Evolutionary conservation across 1,140 invertebrate genomes (phyloP).

Genomic region (Armadillidium nasatum): DNA sequence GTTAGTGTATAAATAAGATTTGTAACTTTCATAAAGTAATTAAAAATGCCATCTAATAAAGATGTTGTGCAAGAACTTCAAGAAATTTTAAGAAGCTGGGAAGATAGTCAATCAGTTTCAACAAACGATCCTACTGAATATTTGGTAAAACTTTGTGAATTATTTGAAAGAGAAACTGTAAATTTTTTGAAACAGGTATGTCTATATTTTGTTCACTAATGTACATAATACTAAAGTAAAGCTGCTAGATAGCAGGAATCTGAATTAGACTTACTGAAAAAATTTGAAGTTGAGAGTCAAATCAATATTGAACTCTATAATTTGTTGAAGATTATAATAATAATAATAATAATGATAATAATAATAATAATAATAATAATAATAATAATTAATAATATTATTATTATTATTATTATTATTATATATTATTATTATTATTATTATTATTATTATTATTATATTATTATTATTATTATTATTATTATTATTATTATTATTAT

Average conservation of each 20-base stretch:
- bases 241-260: not conserved
- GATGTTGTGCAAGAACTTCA: constrained; percentile 42
- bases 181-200: constrained; percentile 43
- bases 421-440: too few relatives aligned
- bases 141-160: constrained; percentile 40
- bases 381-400: too few relatives aligned
- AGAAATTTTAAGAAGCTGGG: constrained; percentile 41
- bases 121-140: constrained; percentile 43
- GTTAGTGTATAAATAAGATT: too few relatives aligned
- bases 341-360: too few relatives aligned
- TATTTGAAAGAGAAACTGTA: constrained; percentile 41
- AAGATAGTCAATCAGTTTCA: constrained; percentile 38
- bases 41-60: constrained; percentile 26
- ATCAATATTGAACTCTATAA: not conserved
- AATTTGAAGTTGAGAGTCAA: constrained; percentile 23
- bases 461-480: too few relatives aligned
- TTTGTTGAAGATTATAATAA: not conserved
- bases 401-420: too few relatives aligned
- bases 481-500: too few relatives aligned
- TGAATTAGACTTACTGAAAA: not conserved
- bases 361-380: too few relatives aligned
- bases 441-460: too few relatives aligned
- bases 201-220: not conserved
- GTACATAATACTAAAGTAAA: not conserved
- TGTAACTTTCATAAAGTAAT: too few relatives aligned